Conservation (phyloP, 37 sponge, comb jelly and placozoan species). For the Petrosia ficiformis region DNA sequence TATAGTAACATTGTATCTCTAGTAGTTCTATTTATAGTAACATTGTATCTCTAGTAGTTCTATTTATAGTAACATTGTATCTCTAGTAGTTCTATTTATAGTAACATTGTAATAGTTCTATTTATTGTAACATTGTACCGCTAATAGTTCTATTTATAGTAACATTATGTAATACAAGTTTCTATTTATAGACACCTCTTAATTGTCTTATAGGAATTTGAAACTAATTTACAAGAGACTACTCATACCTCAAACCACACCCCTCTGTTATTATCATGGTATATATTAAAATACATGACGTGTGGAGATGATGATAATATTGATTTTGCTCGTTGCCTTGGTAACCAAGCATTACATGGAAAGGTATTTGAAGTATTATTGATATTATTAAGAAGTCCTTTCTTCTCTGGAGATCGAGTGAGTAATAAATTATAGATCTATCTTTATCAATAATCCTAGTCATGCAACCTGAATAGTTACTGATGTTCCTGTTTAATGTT, state of each 20-base stretch:
- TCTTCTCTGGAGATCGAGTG: constrained; percentile 52
- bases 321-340: constrained; percentile 14
- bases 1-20: no score
- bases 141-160: no score
- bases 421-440: not conserved
- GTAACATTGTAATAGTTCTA: no score
- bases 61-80: no score
- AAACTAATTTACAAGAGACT: not conserved
- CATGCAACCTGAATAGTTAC: not conserved
- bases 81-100: no score
- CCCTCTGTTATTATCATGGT: constrained; percentile 59
- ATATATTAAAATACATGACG: constrained; percentile 11
- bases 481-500: not conserved
- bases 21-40: no score
- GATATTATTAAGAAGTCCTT: constrained; percentile 25
- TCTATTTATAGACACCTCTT: not conserved
- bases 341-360: constrained; percentile 32
- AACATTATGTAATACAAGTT: no score
- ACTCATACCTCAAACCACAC: not conserved
- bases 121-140: no score
- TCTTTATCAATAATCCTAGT: not conserved
- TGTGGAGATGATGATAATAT: not conserved
- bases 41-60: no score
- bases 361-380: constrained; percentile 47
- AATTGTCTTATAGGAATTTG: not conserved